Evolutionary conservation across 1,140 invertebrate species (phyloP), one percentile per base, ranked within the genome.

Genomic region (Penaeus vannamei): DNA sequence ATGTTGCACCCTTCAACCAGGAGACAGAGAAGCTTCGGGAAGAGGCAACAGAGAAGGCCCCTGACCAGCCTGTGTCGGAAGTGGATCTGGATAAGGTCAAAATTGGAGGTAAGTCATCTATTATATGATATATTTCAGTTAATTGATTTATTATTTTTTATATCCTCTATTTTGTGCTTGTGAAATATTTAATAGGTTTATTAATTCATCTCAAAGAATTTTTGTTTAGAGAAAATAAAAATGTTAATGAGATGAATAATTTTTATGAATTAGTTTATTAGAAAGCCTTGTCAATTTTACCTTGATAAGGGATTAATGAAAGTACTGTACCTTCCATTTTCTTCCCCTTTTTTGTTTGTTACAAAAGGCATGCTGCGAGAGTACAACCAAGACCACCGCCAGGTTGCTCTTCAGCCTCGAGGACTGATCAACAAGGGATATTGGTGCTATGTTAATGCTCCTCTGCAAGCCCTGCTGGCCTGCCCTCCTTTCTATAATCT

Each of bases 391-490:
- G 87, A 91, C 76, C 85, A 87, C 36, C 89, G 69, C 36, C 89
- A 84, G 22, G 90, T 90, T 60, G 81, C 82, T 36, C 90, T 91
- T 22, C 91, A 96, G 92, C 98, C 97, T 0, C 95, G 97, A 84
- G 98, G 98, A 19, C 94, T 99, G 23, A 96, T 96, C 62, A 99
- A 99, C 93, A 95, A 96, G 83, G 97, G 96, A 80, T 99, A 98
- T 94, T 98, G 97, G 93, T 99, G 98, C 93, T 99, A 98, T 92
- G 97, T 98, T 46, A 99, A 99, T 94, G 97, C 98, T 53, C 97
- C 97, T 87, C 93, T 98, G 61, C 97, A 98, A 94, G 97, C 98
- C 0, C 93, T 99, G 81, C 94, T 99, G 0, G 97, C 97, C 42
- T 99, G 98, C 93, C 97, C 98, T 26, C 97, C 98, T 0, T 97